Conservation (phyloP, 2,888 invertebrate genomes). For the Scaptomyza cyrtandrae region DNA sequence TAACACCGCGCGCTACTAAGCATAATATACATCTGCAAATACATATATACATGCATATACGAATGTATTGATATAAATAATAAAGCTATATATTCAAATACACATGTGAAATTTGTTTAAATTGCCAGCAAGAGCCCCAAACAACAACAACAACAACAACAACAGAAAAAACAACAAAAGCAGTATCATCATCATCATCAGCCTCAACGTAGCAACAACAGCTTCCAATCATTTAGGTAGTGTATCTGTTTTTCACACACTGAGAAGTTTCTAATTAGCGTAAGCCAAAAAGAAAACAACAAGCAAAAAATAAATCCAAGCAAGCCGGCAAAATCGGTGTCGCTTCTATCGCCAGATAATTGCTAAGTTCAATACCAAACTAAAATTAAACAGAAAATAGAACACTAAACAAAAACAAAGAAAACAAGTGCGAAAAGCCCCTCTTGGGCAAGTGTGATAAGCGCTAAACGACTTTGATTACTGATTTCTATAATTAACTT, state of each 20-base stretch:
- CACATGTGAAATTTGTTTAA: constrained; percentile 50
- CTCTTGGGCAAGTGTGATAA: constrained; percentile 58
- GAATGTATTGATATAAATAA: constrained; percentile 59
- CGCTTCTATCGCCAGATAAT: constrained; percentile 59
- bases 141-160: constrained; percentile 9
- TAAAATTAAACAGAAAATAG: constrained; percentile 52
- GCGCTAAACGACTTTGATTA: constrained; percentile 67
- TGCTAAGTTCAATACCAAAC: constrained; percentile 66
- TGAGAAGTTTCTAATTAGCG: constrained; percentile 60
- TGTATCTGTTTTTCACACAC: constrained; percentile 47
- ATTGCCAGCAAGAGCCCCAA: constrained; percentile 19
- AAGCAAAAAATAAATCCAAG: constrained; percentile 37
- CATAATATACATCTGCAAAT: constrained; percentile 36
- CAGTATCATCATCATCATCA: constrained; percentile 4
- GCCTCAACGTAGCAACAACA: constrained; percentile 21
- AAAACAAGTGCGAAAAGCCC: constrained; percentile 18
- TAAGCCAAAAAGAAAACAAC: constrained; percentile 29
- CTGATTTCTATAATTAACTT: constrained; percentile 53
- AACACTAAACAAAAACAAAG: constrained; percentile 18
- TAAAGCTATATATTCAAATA: constrained; percentile 49
- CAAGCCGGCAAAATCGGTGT: constrained; percentile 52
- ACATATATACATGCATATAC: constrained; percentile 27
- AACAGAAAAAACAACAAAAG: constrained; percentile 13
- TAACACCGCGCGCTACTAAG: constrained; percentile 53
- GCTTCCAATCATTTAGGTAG: constrained; percentile 54